phyloP scores from a whole-genome alignment of 2,797 vertebrate species.

The Acanthopagrus latus region DNA sequence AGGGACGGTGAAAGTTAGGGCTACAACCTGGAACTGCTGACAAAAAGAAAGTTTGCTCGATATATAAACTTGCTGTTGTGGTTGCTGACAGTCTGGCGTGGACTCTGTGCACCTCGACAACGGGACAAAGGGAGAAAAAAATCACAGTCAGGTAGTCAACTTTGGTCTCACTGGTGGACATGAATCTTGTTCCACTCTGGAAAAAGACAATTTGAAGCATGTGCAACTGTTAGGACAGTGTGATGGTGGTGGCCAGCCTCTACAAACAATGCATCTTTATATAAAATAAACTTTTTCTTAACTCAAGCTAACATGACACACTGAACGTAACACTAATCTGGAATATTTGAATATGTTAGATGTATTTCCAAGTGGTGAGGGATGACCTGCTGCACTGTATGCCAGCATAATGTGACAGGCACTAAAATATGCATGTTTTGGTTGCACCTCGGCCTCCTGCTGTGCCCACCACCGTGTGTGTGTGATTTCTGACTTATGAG shows the following conservation, averaged over 20 bases:
- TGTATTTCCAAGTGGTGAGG: not conserved
- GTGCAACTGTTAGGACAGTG: no score
- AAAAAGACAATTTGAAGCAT: not conserved
- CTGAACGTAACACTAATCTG: not conserved
- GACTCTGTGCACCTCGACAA: not conserved
- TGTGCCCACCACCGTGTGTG: not conserved
- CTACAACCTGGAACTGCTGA: not conserved
- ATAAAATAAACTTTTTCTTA: not conserved
- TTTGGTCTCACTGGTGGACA: not conserved
- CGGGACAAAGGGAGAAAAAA: not conserved
- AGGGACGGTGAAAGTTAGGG: not conserved
- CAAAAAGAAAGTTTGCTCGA: not conserved
- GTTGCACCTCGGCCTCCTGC: not conserved
- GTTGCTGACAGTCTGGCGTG: not conserved
- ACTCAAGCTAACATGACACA: not conserved
- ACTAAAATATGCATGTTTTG: not conserved
- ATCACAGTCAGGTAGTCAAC: not conserved
- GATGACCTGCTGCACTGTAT: not conserved
- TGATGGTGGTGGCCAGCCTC: not conserved
- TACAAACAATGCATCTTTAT: not conserved
- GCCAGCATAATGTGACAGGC: not conserved
- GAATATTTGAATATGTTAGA: not conserved
- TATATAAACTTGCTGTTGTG: not conserved
- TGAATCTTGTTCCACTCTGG: not conserved
- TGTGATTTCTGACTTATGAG: slow-evolving; percentile 18